Conservation (phyloP, 2,888 invertebrate genomes). For the Cephus pygmeus region DNA sequence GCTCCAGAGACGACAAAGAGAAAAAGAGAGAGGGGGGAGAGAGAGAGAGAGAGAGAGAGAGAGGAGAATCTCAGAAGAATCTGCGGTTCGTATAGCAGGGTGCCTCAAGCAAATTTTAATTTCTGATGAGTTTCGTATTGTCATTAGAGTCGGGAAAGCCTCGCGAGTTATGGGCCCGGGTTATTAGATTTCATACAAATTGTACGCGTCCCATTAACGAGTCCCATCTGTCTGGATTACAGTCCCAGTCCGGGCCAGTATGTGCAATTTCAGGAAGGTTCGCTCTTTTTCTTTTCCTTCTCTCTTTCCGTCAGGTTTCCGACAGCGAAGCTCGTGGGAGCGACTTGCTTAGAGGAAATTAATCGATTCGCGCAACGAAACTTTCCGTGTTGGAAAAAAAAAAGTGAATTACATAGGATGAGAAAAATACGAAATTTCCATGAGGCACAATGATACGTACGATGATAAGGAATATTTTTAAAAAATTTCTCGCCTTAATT, state of each 20-base stretch:
- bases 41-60: not conserved
- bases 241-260: constrained; percentile 10
- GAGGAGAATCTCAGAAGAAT: not conserved
- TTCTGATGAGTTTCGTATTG: constrained; percentile 44
- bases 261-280: not conserved
- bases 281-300: not conserved
- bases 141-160: constrained; percentile 43
- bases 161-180: constrained; percentile 42
- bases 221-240: constrained; percentile 57
- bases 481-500: not conserved
- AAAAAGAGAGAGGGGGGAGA: not conserved
- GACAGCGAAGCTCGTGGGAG: not conserved
- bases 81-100: not conserved
- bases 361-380: not conserved
- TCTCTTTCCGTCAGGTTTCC: not conserved
- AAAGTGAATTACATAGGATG: not conserved
- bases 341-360: not conserved
- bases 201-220: constrained; percentile 57
- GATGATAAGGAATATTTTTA: not conserved
- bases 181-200: constrained; percentile 61
- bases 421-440: not conserved
- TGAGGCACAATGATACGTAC: not conserved
- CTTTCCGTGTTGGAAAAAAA: not conserved
- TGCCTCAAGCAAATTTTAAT: constrained; percentile 49
- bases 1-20: not conserved